A percentile compares a stretch with the other conserved stretches of the same genome.
phyloP scores from a whole-genome alignment of 2,797 vertebrate genomes.

The Gambusia yucatana region DNA sequence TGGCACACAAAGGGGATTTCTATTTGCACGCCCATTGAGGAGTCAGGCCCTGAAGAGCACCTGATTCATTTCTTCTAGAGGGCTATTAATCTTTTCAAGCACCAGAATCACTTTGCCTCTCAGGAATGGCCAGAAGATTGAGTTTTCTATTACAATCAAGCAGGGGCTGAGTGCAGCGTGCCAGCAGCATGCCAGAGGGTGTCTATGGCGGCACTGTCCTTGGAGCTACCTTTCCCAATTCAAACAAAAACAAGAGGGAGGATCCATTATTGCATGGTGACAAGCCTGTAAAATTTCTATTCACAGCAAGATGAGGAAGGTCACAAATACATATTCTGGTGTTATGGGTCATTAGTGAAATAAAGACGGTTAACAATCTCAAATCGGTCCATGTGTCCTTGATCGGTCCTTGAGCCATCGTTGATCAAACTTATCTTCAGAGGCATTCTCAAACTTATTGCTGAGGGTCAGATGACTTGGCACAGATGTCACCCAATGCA shows the following conservation, averaged over 20 bases:
- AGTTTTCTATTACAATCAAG: conserved; percentile 81
- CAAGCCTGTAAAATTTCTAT: conserved; percentile 27
- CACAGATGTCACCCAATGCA: no score
- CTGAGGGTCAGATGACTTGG: no score
- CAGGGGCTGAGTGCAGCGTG: conserved; percentile 40
- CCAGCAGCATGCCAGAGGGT: conserved; percentile 1
- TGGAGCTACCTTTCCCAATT: conserved; percentile 48
- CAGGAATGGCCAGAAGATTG: conserved; percentile 77
- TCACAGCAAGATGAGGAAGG: conserved; percentile 22
- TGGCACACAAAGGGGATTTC: conserved; percentile 66
- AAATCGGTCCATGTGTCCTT: neutral
- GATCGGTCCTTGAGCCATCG: neutral
- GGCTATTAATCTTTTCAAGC: conserved; percentile 84
- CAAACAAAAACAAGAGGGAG: conserved; percentile 41
- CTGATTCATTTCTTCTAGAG: conserved; percentile 83
- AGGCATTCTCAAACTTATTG: neutral
- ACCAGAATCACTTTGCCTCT: conserved; percentile 82
- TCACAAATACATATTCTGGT: conserved; percentile 1
- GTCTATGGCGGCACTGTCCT: conserved; percentile 59
- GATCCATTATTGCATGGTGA: conserved; percentile 17
- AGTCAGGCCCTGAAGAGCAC: conserved; percentile 74
- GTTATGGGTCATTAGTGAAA: neutral
- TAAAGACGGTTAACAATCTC: neutral
- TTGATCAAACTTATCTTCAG: neutral
- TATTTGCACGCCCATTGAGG: conserved; percentile 67